Conservation (phyloP, 2,113 vertebrate species). For the Sapajus apella region DNA sequence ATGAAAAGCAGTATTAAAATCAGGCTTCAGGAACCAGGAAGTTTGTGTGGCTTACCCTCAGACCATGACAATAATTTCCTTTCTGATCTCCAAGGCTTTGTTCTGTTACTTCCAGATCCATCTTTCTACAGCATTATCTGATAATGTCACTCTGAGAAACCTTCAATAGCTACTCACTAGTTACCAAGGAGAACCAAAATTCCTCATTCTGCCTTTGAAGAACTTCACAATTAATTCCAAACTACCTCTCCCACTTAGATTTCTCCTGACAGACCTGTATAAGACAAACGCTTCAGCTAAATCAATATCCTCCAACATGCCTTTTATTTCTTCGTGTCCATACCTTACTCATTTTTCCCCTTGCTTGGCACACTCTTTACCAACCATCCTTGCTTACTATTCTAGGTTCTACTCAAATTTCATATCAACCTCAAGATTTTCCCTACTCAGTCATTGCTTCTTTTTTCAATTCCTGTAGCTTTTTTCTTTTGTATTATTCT, state of each 20-base stretch:
- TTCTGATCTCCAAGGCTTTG: neutral
- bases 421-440: neutral
- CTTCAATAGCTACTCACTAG: neutral
- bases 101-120: neutral
- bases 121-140: neutral
- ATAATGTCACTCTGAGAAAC: neutral
- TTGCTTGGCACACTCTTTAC: neutral
- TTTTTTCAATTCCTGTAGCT: neutral
- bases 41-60: neutral
- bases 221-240: neutral
- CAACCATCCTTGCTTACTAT: neutral
- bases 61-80: neutral
- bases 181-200: neutral
- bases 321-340: neutral
- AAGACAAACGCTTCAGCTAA: neutral
- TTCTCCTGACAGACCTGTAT: neutral
- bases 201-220: neutral
- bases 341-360: neutral
- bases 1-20: neutral
- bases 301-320: neutral
- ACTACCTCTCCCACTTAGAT: neutral
- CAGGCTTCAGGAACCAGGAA: neutral
- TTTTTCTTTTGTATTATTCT: neutral
- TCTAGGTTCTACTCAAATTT: neutral
- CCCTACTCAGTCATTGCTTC: neutral